Evolutionary conservation across 2,797 vertebrate species (phyloP).

Genomic region (Vipera ursinii): DNA sequence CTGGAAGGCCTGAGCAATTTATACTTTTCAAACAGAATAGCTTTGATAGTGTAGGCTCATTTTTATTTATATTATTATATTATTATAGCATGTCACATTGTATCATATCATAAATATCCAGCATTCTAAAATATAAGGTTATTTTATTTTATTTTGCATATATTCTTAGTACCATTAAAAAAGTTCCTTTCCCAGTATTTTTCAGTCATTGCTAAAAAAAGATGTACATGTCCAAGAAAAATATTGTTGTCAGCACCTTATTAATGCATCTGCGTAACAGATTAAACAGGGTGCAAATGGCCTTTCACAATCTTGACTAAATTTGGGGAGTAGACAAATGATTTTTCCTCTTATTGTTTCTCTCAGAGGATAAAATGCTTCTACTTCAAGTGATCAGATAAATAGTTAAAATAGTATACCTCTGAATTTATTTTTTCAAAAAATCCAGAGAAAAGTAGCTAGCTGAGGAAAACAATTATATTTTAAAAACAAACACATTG

Average conservation of each 20-base stretch:
- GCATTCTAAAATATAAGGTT: neutral
- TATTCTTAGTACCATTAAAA: neutral
- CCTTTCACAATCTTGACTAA: neutral
- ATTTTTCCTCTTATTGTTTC: neutral
- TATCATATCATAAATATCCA: neutral
- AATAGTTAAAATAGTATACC: neutral
- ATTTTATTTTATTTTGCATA: neutral
- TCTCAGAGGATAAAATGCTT: neutral
- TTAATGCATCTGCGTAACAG: neutral
- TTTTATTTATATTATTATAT: neutral
- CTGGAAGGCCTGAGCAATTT: neutral
- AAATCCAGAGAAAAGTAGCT: neutral
- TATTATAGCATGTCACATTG: neutral
- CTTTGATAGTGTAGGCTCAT: neutral
- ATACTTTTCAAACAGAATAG: neutral
- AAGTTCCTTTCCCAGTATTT: neutral
- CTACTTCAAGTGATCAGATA: neutral
- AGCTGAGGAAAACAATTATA: neutral
- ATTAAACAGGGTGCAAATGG: neutral
- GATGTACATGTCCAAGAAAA: neutral
- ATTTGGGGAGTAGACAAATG: neutral
- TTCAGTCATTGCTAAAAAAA: neutral
- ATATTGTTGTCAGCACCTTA: neutral
- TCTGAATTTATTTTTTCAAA: neutral
- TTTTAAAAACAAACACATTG: neutral